Percentiles rank a stretch among this genome's conserved stretches.
phyloP scores from a whole-genome alignment of 2,797 vertebrate genomes.

The Limosa lapponica region DNA sequence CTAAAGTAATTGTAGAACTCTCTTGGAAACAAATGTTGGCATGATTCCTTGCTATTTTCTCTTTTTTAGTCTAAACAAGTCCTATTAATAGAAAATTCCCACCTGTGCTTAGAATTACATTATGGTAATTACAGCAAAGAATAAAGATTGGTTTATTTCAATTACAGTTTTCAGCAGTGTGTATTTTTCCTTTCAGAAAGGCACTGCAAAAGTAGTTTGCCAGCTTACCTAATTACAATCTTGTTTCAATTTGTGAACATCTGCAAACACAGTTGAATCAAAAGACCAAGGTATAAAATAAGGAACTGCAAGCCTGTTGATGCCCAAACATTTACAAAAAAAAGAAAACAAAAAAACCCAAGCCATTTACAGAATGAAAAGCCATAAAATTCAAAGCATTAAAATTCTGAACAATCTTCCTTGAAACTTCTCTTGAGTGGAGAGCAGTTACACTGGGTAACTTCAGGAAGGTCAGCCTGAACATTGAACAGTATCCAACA shows the following conservation, averaged over 20 bases:
- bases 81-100: slow-evolving; percentile 25
- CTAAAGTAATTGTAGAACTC: background rate
- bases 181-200: slow-evolving; percentile 23
- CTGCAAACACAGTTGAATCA: background rate
- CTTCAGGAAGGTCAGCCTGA: background rate
- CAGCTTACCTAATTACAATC: background rate
- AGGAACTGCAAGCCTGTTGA: background rate
- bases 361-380: background rate
- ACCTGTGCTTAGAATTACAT: slow-evolving; percentile 43
- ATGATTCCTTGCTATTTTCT: slow-evolving; percentile 6
- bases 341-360: background rate
- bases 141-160: slow-evolving; percentile 25
- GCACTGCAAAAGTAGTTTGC: background rate
- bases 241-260: slow-evolving; percentile 5
- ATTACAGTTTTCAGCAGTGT: slow-evolving; percentile 34
- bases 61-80: slow-evolving; percentile 19
- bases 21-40: slow-evolving; percentile 19
- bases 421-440: background rate
- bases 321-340: background rate
- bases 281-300: background rate
- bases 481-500: background rate
- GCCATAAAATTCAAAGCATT: background rate
- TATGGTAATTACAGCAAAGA: slow-evolving; percentile 26
- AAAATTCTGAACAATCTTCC: background rate
- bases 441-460: background rate